Evolutionary conservation across 2,888 invertebrate genomes (phyloP), one percentile per base, ranked within the genome.

Genomic region (Pegoplata infirma): DNA sequence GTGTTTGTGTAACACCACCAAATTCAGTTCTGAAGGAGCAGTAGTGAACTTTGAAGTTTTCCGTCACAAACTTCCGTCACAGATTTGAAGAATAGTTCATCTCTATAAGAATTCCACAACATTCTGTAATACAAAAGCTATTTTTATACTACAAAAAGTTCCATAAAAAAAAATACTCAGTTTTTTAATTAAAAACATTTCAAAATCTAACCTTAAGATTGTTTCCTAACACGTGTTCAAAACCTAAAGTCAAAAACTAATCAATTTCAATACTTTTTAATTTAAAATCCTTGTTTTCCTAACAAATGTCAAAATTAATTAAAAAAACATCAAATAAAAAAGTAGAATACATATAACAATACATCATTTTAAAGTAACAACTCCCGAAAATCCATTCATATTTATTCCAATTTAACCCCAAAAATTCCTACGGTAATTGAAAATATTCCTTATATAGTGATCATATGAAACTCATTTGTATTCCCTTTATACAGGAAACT

Each of bases 401-500:
- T 51, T 40, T 40, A 40, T 40, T 40, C 36, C 36, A 55, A 68
- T 46, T 64, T 56, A 61, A 56, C 10, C 59, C 12, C 0, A 8
- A 17, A 73, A 64, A 74, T 76, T 51, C 46, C 46, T 59, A 68
- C 69, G 55, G 28, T 74, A 76, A 74, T 71, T 64, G 46, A 56
- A 74, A 74, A 74, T 56, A 63, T 44, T 32, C 69, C 21, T 64
- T n/a, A n/a, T n/a, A n/a, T n/a, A n/a, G n/a, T n/a, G n/a, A n/a
- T n/a, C n/a, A n/a, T n/a, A n/a, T n/a, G n/a, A n/a, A n/a, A 12
- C n/a, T 77, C 78, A 79, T 77, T 79, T 1, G n/a, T 21, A 36
- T 36, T 32, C 51, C 21, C 12, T 7, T 64, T 47, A 16, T 61
- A 81, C 83, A 82, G 84, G 83, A 84, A 84, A 82, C 82, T 81